phyloP scores from a whole-genome alignment of 2,888 invertebrate species.

The Agonopterix subpropinquella region DNA sequence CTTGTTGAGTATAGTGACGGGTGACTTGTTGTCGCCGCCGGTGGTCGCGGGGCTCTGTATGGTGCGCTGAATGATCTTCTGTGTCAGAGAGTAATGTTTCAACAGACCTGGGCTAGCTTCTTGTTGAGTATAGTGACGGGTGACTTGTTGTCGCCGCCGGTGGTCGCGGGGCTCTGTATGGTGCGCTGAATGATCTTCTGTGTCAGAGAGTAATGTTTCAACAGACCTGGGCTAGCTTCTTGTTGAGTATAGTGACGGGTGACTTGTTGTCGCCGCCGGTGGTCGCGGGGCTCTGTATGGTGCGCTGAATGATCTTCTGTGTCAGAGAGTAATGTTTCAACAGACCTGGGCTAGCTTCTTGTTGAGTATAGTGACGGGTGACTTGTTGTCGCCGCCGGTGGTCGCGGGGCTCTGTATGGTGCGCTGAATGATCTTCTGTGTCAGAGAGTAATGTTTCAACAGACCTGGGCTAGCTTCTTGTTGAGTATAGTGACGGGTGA shows the following conservation, averaged over 20 bases:
- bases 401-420: conserved; percentile 56
- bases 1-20: conserved; percentile 61
- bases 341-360: conserved; percentile 61
- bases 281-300: conserved; percentile 52
- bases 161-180: conserved; percentile 48
- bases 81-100: conserved; percentile 19
- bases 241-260: conserved; percentile 61
- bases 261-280: conserved; percentile 43
- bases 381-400: conserved; percentile 38
- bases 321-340: not conserved
- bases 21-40: conserved; percentile 45
- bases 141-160: conserved; percentile 42
- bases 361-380: conserved; percentile 61
- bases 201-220: too few species aligned
- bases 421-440: conserved; percentile 70
- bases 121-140: conserved; percentile 64
- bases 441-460: not conserved
- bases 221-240: conserved; percentile 57
- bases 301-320: conserved; percentile 71
- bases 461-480: conserved; percentile 61
- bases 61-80: conserved; percentile 69
- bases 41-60: conserved; percentile 49
- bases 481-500: conserved; percentile 63
- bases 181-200: conserved; percentile 71
- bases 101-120: conserved; percentile 54